Evolutionary conservation across 2,888 invertebrate genomes (phyloP).

Genomic region (Psococerastis gibbosa): DNA sequence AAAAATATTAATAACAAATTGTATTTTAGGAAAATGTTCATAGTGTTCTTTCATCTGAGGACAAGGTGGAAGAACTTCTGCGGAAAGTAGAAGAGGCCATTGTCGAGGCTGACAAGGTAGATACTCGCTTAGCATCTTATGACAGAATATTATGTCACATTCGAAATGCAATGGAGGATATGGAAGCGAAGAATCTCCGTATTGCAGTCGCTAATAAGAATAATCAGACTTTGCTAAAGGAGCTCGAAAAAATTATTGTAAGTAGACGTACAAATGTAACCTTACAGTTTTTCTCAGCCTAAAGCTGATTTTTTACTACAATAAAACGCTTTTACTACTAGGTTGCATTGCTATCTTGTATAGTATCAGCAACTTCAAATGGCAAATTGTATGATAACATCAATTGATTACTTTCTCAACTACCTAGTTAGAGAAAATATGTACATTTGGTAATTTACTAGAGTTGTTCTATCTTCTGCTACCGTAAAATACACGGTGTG

Average conservation of each 20-base stretch:
- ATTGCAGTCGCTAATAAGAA: slow-evolving; percentile 73
- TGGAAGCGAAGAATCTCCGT: slow-evolving; percentile 76
- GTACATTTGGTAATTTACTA: too few species aligned
- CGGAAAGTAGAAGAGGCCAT: slow-evolving; percentile 60
- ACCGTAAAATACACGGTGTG: too few species aligned
- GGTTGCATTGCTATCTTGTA: too few species aligned
- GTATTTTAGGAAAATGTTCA: slow-evolving; percentile 58
- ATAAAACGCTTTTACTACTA: not conserved
- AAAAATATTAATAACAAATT: slow-evolving; percentile 10
- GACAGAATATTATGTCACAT: slow-evolving; percentile 69
- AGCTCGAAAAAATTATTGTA: slow-evolving; percentile 62
- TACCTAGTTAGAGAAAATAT: too few species aligned
- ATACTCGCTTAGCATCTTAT: slow-evolving; percentile 53
- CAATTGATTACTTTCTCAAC: slow-evolving; percentile 12
- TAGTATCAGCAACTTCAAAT: not conserved
- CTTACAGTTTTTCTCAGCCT: not conserved
- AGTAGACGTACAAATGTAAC: too few species aligned
- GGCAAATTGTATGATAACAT: slow-evolving; percentile 8
- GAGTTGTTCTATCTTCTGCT: too few species aligned
- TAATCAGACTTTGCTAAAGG: slow-evolving; percentile 57
- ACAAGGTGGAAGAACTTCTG: slow-evolving; percentile 40
- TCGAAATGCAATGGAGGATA: slow-evolving; percentile 73
- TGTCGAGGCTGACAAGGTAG: slow-evolving; percentile 50
- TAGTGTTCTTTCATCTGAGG: slow-evolving; percentile 78
- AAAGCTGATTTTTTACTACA: not conserved